Base-by-base conservation (phyloP, 1,140 invertebrate genomes). In the Brachionus calyciflorus region DNA sequence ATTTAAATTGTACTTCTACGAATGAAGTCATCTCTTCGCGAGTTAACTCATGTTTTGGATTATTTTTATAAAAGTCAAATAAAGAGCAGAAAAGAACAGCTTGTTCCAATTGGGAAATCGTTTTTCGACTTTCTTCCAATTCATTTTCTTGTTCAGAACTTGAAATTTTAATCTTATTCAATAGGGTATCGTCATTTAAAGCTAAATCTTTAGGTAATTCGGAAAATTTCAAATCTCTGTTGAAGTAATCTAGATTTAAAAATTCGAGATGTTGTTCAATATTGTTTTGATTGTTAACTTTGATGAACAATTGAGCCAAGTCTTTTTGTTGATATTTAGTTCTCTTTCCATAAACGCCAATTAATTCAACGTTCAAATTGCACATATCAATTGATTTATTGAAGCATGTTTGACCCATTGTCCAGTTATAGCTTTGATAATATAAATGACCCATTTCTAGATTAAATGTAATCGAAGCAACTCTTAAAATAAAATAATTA, bases 281-380 rank as follows among this genome's bases (percentile, higher is more conserved):
- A 7, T 70, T 26, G 12, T 80, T 49, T 75, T 85, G 79, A 80
- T 87, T 85, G 19, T 85, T 84, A 9, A 92, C 85, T 77, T 88
- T 86, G 0, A 96, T 81, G 19, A 90, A 88, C 40, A 97, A 84
- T 81, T 96, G 94, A 0, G 94, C 88, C 24, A 93, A 84, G 46
- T 90, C 87, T 65, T 90, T 89, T 79, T 90, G 86, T 84, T 98
- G 94, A 83, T 89, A 94, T 81, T 90, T 91, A 17, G 94, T 97
- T 77, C 94, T 87, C 83, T 92, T 93, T 7, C 94, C 94, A 55
- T 96, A 83, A n/a, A 73, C 78, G 88, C 89, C 90, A 82, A 87
- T 87, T 10, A 91, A 84, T 79, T 90, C 86, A 28, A 93, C 84
- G 53, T 88, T 87, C 53, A 94, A 81, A 49, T 89, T 87, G 28